These are phyloP conservation scores for Masticophis lateralis DNA, from an alignment of 2,797 vertebrate species.

Conservation along the genomic window DNA sequence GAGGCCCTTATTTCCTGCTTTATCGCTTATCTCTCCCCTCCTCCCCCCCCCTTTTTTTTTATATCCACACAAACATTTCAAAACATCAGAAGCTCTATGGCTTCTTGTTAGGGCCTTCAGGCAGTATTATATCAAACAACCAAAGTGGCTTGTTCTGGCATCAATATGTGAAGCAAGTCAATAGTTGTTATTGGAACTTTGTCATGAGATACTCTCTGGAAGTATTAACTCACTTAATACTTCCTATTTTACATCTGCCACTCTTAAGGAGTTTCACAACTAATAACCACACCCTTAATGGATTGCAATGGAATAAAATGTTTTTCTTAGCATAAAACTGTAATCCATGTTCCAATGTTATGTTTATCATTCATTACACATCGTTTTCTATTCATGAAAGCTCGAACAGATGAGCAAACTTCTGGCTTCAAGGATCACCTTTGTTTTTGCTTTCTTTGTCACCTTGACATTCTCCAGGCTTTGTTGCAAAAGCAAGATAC, in stretches of 20 bases:
- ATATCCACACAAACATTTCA: not conserved
- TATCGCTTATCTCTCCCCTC: not conserved
- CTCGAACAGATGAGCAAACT: not conserved
- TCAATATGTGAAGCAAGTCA: not conserved
- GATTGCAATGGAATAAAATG: not conserved
- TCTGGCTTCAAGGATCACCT: not conserved
- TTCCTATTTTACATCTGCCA: not conserved
- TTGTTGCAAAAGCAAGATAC: not conserved
- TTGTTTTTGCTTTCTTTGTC: not conserved
- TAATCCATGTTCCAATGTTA: not conserved
- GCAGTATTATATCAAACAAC: not conserved
- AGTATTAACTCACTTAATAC: too few relatives aligned
- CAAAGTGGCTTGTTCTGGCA: not conserved
- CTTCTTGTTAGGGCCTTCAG: not conserved
- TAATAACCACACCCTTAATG: not conserved
- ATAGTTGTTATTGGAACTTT: not conserved
- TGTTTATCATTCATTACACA: not conserved
- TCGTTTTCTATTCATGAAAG: not conserved
- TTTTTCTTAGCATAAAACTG: not conserved
- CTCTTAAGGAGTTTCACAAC: not conserved
- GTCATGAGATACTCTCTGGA: not conserved
- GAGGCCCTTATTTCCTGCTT: not conserved
- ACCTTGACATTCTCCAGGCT: not conserved
- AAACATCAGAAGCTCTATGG: not conserved
- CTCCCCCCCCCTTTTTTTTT: too few relatives aligned